Percentiles rank a stretch among this genome's conserved stretches.
Conservation (phyloP, 2,888 invertebrate genomes). For the Apodemia zela region DNA sequence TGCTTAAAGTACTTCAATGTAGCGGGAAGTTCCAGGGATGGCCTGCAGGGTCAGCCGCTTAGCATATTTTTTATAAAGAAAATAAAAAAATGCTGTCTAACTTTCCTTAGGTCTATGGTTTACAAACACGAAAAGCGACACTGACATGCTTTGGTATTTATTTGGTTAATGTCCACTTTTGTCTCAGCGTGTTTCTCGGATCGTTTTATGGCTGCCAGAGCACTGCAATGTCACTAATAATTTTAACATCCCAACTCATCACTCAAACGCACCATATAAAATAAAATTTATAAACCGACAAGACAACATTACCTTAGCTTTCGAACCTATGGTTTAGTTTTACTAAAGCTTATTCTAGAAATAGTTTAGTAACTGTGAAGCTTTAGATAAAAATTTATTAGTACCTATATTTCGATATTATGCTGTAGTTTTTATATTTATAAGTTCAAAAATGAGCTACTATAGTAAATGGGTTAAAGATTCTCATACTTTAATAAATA, state of each 20-base stretch:
- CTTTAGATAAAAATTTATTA: too few species aligned
- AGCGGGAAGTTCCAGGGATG: too few species aligned
- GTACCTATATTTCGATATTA: neutral
- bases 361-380: neutral
- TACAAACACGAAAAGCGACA: constrained; percentile 42
- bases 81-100: constrained; percentile 19
- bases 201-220: constrained; percentile 38
- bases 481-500: constrained; percentile 67
- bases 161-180: constrained; percentile 48
- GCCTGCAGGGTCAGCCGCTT: too few species aligned
- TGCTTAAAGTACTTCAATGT: too few species aligned
- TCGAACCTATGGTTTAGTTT: neutral
- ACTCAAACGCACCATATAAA: constrained; percentile 32
- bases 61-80: too few species aligned
- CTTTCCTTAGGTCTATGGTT: constrained; percentile 30
- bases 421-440: neutral
- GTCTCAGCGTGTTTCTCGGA: constrained; percentile 40
- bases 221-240: constrained; percentile 38
- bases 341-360: too few species aligned
- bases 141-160: constrained; percentile 42
- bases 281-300: constrained; percentile 4
- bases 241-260: constrained; percentile 39
- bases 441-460: constrained; percentile 52
- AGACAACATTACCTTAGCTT: neutral
- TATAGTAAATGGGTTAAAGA: constrained; percentile 56